These are phyloP conservation scores for Platyura marginata DNA, from an alignment of 1,140 invertebrate species.

Conservation along the genomic window DNA sequence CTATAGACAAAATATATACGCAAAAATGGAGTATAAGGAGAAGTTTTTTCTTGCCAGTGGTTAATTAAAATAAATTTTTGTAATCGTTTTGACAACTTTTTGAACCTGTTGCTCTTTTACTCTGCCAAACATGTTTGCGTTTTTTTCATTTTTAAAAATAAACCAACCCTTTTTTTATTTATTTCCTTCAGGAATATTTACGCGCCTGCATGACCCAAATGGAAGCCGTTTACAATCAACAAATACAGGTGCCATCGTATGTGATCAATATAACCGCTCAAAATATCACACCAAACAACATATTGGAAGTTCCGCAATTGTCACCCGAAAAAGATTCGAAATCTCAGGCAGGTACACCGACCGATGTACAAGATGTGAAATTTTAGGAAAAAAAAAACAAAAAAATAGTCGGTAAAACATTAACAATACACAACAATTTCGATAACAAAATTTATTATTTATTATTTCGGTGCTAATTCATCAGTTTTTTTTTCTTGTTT, in stretches of 20 bases:
- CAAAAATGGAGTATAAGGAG: not conserved
- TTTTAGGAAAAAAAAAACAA: no score
- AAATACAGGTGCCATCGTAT: constrained; percentile 16
- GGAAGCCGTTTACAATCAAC: constrained; percentile 37
- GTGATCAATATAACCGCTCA: constrained; percentile 9
- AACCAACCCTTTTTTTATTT: constrained; percentile 7
- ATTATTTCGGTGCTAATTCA: no score
- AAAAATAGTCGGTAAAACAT: no score
- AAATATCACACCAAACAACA: constrained; percentile 6
- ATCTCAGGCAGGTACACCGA: constrained; percentile 41
- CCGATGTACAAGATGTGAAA: constrained; percentile 40
- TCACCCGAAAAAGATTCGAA: constrained; percentile 24
- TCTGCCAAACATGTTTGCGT: not conserved
- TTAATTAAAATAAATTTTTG: not conserved
- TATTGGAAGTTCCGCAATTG: constrained; percentile 10
- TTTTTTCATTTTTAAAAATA: constrained; percentile 1
- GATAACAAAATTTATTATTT: no score
- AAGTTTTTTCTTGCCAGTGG: not conserved
- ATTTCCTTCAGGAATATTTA: constrained; percentile 35
- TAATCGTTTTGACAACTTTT: not conserved
- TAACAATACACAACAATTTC: no score
- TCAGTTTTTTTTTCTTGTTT: no score
- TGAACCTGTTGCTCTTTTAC: not conserved
- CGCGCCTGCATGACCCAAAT: constrained; percentile 43
- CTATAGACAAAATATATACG: no score